Conservation (phyloP, 2,113 vertebrate species). For the Prunella himalayana region DNA sequence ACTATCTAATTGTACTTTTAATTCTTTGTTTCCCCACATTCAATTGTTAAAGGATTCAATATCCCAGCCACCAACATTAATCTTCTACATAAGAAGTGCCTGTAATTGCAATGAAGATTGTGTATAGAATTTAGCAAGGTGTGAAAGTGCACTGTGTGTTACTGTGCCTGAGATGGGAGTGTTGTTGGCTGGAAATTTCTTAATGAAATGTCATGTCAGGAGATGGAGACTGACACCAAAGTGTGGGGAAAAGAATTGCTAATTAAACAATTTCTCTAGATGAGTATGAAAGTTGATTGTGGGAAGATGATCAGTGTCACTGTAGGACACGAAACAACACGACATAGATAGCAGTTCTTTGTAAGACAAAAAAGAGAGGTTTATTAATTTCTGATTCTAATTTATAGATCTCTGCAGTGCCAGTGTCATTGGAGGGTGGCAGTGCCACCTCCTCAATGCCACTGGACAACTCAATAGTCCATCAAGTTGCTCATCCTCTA, state of each 20-base stretch:
- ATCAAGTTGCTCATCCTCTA: too few relatives aligned
- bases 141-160: background rate
- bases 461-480: too few relatives aligned
- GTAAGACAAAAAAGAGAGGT: too few relatives aligned
- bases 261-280: background rate
- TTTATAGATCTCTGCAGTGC: too few relatives aligned
- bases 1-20: background rate
- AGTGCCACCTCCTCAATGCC: too few relatives aligned
- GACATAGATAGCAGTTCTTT: too few relatives aligned
- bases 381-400: too few relatives aligned
- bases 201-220: background rate
- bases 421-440: too few relatives aligned
- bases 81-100: constrained; percentile 1
- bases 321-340: too few relatives aligned
- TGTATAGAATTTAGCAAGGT: background rate
- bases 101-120: background rate
- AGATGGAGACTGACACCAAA: background rate
- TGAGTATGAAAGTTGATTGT: background rate
- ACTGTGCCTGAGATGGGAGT: background rate
- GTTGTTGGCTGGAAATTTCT: background rate
- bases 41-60: background rate
- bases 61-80: background rate
- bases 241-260: background rate
- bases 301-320: background rate
- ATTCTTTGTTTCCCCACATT: background rate